Percentiles rank a stretch among this genome's conserved stretches.
Conservation (phyloP, 2,797 vertebrate species). For the Enteromius argenteus region DNA sequence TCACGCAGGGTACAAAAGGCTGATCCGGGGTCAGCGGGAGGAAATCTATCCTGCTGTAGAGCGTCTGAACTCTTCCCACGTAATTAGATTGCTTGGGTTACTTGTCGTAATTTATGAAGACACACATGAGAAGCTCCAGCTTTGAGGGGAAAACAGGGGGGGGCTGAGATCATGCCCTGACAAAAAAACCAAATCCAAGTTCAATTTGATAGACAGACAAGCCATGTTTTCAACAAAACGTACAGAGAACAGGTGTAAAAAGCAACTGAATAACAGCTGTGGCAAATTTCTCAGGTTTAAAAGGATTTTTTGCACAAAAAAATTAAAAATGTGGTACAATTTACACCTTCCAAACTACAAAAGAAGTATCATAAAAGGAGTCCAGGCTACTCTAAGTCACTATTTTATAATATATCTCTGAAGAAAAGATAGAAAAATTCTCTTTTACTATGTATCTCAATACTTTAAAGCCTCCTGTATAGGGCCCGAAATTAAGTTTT, state of each 20-base stretch:
- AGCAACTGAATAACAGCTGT: background rate
- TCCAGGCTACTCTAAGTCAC: background rate
- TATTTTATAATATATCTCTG: background rate
- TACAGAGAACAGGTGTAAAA: background rate
- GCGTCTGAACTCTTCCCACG: background rate
- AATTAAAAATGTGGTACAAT: background rate
- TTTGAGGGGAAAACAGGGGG: background rate
- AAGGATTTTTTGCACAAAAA: background rate
- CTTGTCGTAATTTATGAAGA: slow-evolving; percentile 20
- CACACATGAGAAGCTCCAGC: background rate
- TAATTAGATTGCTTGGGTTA: slow-evolving; percentile 21
- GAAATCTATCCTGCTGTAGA: slow-evolving; percentile 9
- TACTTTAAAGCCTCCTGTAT: background rate
- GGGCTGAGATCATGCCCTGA: background rate
- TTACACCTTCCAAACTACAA: background rate
- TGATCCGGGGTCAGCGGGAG: slow-evolving; percentile 18
- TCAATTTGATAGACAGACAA: background rate
- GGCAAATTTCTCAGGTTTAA: background rate
- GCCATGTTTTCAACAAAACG: background rate
- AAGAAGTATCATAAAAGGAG: background rate
- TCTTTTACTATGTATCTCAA: background rate
- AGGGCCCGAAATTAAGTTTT: no score
- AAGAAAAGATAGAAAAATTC: background rate
- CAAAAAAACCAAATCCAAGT: background rate
- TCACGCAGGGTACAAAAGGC: slow-evolving; percentile 15